A percentile compares a stretch with the other conserved stretches of the same genome.
Conservation (phyloP, 2,888 invertebrate genomes). For the Lymantria dispar region DNA sequence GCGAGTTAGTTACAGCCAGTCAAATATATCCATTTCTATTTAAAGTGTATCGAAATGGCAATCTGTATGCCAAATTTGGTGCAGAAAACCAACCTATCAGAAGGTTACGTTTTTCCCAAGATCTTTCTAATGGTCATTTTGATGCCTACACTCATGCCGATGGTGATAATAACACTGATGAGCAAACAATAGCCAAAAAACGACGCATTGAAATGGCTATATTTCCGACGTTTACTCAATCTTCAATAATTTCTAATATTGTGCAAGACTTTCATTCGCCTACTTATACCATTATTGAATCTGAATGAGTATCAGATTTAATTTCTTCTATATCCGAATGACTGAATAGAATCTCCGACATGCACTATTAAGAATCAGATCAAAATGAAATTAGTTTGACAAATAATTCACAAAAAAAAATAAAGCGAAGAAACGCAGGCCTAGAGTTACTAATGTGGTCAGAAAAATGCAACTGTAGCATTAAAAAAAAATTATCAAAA, state of each 20-base stretch:
- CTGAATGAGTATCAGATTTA: not conserved
- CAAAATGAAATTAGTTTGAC: no score
- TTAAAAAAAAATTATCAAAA: no score
- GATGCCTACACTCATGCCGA: not conserved
- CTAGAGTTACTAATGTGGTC: not conserved
- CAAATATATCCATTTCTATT: not conserved
- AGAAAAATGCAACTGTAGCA: no score
- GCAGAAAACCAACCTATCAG: not conserved
- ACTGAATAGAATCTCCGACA: slow-evolving; percentile 9
- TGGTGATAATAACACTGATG: not conserved
- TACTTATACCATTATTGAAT: not conserved
- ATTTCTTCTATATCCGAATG: not conserved
- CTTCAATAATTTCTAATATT: not conserved
- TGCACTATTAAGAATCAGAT: no score
- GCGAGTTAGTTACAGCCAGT: slow-evolving; percentile 4
- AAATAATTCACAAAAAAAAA: no score
- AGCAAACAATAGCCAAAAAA: not conserved
- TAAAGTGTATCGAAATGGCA: slow-evolving; percentile 5
- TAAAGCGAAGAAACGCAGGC: no score
- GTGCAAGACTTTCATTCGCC: not conserved
- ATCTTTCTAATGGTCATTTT: not conserved
- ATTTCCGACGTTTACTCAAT: not conserved
- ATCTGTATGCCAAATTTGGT: slow-evolving; percentile 1
- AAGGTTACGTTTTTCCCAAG: not conserved
- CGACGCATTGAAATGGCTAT: not conserved